Evolutionary conservation across 2,888 invertebrate genomes (phyloP).

Genomic region (Drosophila mimica): DNA sequence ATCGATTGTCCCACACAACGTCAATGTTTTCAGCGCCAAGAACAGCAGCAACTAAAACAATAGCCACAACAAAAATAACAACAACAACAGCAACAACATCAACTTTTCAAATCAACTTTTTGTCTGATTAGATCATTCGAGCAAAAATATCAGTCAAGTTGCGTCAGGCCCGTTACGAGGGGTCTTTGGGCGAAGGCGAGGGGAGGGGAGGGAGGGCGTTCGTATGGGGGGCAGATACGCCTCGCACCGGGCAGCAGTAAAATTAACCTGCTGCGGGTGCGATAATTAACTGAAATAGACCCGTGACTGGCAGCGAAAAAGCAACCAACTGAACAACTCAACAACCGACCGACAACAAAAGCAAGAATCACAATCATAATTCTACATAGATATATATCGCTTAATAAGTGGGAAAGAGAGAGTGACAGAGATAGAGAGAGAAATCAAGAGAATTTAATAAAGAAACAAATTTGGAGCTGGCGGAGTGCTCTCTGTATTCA

Average conservation of each 20-base stretch:
- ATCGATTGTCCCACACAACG: slow-evolving; percentile 47
- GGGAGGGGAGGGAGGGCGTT: too few relatives aligned
- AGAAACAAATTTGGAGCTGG: not conserved
- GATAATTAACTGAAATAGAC: slow-evolving; percentile 80
- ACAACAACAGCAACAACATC: slow-evolving; percentile 48
- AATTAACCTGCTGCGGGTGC: slow-evolving; percentile 73
- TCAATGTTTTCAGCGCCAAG: slow-evolving; percentile 26
- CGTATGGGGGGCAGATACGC: slow-evolving; percentile 22
- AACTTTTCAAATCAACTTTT: slow-evolving; percentile 78
- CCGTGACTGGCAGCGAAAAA: slow-evolving; percentile 64
- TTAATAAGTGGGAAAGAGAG: not conserved
- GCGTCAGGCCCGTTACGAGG: slow-evolving; percentile 43
- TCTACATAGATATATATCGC: slow-evolving; percentile 43
- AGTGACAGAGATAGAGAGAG: not conserved
- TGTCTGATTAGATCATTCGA: slow-evolving; percentile 77
- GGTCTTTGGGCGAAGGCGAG: not conserved
- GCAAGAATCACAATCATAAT: slow-evolving; percentile 32
- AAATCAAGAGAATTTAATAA: not conserved
- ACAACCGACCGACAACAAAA: slow-evolving; percentile 15
- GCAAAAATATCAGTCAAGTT: slow-evolving; percentile 77
- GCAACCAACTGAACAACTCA: slow-evolving; percentile 19
- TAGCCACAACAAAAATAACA: slow-evolving; percentile 47
- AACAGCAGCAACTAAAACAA: slow-evolving; percentile 28
- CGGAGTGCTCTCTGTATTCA: slow-evolving; percentile 15
- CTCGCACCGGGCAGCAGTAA: slow-evolving; percentile 44